phyloP scores from a whole-genome alignment of 2,797 vertebrate genomes.

The Smutsia temminckii region DNA sequence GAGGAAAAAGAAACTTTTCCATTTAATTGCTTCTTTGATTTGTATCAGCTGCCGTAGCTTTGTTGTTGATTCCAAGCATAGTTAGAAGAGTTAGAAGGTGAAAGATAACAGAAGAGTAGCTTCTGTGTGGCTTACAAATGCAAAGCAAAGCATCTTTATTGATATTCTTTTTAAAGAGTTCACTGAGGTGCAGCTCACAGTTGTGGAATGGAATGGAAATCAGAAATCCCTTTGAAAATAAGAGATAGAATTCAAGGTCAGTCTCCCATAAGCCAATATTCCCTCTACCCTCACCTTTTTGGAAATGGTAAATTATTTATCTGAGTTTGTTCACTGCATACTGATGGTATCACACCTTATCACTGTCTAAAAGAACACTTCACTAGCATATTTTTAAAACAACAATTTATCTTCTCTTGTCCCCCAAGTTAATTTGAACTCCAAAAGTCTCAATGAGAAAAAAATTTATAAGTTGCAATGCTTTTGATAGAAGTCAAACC shows the following conservation, averaged over 20 bases:
- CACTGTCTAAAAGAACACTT: conserved; percentile 65
- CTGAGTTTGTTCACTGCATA: conserved; percentile 79
- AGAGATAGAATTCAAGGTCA: conserved; percentile 88
- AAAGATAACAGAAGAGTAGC: conserved; percentile 72
- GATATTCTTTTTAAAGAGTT: conserved; percentile 85
- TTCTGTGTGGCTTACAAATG: conserved; percentile 80
- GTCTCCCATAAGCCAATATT: conserved; percentile 80
- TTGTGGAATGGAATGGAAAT: conserved; percentile 83
- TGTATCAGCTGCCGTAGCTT: conserved; percentile 64
- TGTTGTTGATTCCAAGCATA: conserved; percentile 67
- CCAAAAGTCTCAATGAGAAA: conserved; percentile 70
- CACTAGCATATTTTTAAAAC: conserved; percentile 78
- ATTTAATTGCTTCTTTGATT: conserved; percentile 71
- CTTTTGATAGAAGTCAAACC: conserved; percentile 74
- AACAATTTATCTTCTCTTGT: conserved; percentile 79
- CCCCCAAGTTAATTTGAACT: conserved; percentile 76
- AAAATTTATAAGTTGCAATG: conserved; percentile 60
- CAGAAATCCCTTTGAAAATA: conserved; percentile 84
- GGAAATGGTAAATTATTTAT: conserved; percentile 84
- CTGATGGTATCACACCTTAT: conserved; percentile 77
- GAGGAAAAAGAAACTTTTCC: conserved; percentile 59
- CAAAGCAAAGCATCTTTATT: conserved; percentile 83
- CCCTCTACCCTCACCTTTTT: conserved; percentile 78
- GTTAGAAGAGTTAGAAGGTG: conserved; percentile 75
- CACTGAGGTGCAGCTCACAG: conserved; percentile 78